A percentile compares a stretch with the other conserved stretches of the same genome.
These are phyloP conservation scores for Panthera leo DNA, from an alignment of 2,113 vertebrate genomes.

Conservation along the genomic window DNA sequence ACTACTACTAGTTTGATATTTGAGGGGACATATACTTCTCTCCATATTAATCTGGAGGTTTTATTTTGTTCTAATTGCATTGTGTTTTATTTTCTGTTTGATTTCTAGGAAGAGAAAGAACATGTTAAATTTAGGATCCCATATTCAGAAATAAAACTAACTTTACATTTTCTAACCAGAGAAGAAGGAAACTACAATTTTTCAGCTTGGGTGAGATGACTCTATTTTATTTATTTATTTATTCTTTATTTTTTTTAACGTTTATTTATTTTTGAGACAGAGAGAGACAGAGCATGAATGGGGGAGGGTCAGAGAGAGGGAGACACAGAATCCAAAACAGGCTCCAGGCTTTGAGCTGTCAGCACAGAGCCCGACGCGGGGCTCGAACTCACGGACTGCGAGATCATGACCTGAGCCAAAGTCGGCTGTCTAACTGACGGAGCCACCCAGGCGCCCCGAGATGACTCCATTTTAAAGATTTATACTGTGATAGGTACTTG, in stretches of 20 bases:
- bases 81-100: not conserved
- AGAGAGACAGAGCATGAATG: too few species aligned
- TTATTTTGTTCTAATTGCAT: not conserved
- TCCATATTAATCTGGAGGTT: not conserved
- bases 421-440: too few species aligned
- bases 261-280: too few species aligned
- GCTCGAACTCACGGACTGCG: accelerated
- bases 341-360: too few species aligned
- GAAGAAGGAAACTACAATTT: not conserved
- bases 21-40: not conserved
- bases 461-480: not conserved
- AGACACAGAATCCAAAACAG: too few species aligned
- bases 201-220: not conserved
- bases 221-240: not conserved
- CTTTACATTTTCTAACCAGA: not conserved
- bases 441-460: not conserved
- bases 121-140: not conserved
- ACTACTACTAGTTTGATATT: not conserved
- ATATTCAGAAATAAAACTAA: not conserved
- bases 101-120: not conserved
- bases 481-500: not conserved
- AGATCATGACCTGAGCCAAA: too few species aligned
- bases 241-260: too few species aligned
- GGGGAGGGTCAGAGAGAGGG: too few species aligned
- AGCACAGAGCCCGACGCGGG: too few species aligned